These are phyloP conservation scores for Hylia prasina DNA, from an alignment of 2,113 vertebrate species.

Conservation along the genomic window DNA sequence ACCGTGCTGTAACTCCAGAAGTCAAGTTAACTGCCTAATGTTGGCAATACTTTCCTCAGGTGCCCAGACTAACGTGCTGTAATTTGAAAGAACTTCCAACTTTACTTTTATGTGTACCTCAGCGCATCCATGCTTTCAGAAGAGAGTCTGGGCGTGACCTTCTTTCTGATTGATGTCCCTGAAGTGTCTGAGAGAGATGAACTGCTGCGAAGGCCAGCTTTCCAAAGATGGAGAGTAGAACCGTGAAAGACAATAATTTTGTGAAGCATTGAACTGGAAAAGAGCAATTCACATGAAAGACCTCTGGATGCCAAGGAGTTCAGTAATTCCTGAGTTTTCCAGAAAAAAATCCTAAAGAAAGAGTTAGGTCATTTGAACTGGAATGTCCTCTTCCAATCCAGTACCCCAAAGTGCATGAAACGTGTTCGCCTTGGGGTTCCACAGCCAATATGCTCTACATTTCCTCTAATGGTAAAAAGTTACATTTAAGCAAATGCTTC, in stretches of 20 bases:
- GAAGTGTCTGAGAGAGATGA: neutral
- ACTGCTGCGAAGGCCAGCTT: neutral
- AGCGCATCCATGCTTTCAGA: neutral
- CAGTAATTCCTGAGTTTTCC: neutral
- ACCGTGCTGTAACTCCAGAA: neutral
- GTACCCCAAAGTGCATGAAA: neutral
- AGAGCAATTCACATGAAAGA: neutral
- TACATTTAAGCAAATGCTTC: neutral
- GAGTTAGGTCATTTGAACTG: neutral
- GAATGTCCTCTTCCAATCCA: neutral
- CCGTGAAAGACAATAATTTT: neutral
- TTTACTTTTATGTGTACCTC: neutral
- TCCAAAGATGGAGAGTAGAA: neutral
- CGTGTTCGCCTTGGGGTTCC: neutral
- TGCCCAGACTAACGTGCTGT: accelerated
- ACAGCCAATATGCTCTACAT: constrained; percentile 20
- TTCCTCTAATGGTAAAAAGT: neutral
- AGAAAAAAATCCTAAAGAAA: neutral
- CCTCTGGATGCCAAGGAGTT: neutral
- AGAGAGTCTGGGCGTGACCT: neutral
- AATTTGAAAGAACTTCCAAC: neutral
- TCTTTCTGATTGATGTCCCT: neutral
- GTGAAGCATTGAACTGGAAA: neutral
- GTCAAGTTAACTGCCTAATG: neutral
- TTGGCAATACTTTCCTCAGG: neutral